Percentiles rank a stretch among this genome's conserved stretches.
Conservation (phyloP, 2,888 invertebrate genomes). For the Synergus laeviventris region DNA sequence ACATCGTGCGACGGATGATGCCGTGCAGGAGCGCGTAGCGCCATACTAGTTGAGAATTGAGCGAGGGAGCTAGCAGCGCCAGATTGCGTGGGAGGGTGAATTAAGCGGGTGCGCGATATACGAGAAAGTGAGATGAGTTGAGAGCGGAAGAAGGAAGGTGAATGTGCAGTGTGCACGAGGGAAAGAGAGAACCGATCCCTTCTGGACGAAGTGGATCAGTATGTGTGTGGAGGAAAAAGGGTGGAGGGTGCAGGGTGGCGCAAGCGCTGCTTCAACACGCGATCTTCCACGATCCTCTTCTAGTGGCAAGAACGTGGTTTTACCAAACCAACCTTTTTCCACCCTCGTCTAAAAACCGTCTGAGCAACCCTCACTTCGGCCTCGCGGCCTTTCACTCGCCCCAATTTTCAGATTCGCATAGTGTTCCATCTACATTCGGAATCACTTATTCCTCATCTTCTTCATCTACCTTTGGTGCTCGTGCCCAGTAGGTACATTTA, state of each 20-base stretch:
- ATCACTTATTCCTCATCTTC: conserved; percentile 33
- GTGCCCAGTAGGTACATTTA: too few species aligned
- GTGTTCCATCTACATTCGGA: conserved; percentile 50
- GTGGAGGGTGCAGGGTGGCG: conserved; percentile 44
- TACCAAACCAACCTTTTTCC: conserved; percentile 43
- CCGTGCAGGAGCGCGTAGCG: conserved; percentile 71
- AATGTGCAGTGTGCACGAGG: too few species aligned
- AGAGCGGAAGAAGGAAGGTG: conserved; percentile 17
- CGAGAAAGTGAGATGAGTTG: conserved; percentile 5
- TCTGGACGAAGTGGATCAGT: conserved; percentile 19
- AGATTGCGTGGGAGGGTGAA: conserved; percentile 52
- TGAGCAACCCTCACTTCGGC: conserved; percentile 8
- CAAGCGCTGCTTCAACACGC: conserved; percentile 30
- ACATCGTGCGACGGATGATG: conserved; percentile 58
- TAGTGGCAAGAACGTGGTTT: conserved; percentile 38
- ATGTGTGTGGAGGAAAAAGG: too few species aligned
- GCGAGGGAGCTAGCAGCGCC: conserved; percentile 69
- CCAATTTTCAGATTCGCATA: conserved; percentile 49
- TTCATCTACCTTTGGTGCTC: not conserved
- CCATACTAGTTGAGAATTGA: conserved; percentile 74
- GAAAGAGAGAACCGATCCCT: not conserved
- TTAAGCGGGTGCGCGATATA: conserved; percentile 39
- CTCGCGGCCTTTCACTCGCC: conserved; percentile 48
- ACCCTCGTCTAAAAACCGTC: conserved; percentile 36
- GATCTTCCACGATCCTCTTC: not conserved